These are phyloP conservation scores for Steinernema carpocapsae DNA, from an alignment of 2,888 invertebrate species.

Conservation along the genomic window DNA sequence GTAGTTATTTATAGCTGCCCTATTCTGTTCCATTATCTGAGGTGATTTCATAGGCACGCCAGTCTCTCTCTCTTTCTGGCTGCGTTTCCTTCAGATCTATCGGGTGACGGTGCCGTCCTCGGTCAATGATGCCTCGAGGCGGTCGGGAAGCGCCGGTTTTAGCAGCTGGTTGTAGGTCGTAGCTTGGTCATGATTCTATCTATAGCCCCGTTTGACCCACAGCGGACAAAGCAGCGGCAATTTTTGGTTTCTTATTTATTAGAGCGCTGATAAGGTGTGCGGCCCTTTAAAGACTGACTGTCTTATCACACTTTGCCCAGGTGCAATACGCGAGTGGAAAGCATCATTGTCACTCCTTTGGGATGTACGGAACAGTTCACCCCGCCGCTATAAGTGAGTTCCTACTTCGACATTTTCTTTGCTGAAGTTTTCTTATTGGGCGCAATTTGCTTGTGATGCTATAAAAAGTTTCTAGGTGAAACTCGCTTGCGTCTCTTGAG, in stretches of 20 bases:
- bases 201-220: slow-evolving; percentile 26
- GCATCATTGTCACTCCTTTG: slow-evolving; percentile 27
- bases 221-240: slow-evolving; percentile 26
- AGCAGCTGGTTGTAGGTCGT: neutral
- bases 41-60: neutral
- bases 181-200: slow-evolving; percentile 6
- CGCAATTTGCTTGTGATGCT: neutral
- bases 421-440: neutral
- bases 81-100: neutral
- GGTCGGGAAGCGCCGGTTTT: slow-evolving; percentile 11
- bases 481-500: too few relatives aligned
- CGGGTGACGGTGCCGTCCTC: neutral
- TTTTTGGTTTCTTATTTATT: slow-evolving; percentile 35
- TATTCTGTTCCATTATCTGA: neutral
- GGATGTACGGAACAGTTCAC: slow-evolving; percentile 33
- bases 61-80: neutral
- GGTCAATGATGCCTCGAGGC: neutral
- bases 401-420: neutral
- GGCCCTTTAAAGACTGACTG: slow-evolving; percentile 25
- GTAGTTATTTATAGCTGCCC: neutral
- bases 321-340: slow-evolving; percentile 4
- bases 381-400: slow-evolving; percentile 32
- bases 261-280: slow-evolving; percentile 24
- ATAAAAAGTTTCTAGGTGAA: too few relatives aligned
- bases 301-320: neutral